Percentiles rank a stretch among this genome's conserved stretches.
Evolutionary conservation across 2,113 vertebrate genomes (phyloP).

Genomic region (Oenanthe oenanthe): DNA sequence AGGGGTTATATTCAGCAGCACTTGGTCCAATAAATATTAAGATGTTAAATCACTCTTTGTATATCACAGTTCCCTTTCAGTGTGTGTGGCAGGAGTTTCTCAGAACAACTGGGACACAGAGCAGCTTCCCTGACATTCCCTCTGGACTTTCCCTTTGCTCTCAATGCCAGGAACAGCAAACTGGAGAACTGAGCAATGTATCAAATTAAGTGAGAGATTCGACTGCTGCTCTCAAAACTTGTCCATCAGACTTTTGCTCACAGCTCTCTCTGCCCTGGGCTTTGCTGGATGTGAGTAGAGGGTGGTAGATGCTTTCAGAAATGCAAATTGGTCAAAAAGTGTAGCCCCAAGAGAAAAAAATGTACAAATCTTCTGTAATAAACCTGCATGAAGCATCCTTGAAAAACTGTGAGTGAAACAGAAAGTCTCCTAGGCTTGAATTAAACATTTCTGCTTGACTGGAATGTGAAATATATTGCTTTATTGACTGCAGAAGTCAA

Average conservation of each 20-base stretch:
- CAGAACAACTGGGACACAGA: neutral
- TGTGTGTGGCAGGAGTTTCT: neutral
- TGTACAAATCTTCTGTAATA: neutral
- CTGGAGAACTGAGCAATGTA: neutral
- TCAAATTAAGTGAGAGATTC: neutral
- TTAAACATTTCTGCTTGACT: neutral
- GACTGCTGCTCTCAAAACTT: neutral
- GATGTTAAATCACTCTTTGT: constrained; percentile 14
- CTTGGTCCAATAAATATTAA: neutral
- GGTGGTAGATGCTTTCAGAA: neutral
- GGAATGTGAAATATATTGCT: neutral
- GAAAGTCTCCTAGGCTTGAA: neutral
- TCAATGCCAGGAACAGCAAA: neutral
- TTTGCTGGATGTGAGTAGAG: neutral
- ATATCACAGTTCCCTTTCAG: neutral
- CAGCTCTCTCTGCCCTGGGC: neutral
- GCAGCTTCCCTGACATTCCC: neutral
- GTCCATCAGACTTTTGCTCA: neutral
- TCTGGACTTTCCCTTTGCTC: neutral
- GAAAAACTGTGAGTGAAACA: neutral
- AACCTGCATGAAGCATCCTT: neutral
- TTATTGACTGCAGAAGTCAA: neutral
- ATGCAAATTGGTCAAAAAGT: neutral
- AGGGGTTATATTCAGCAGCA: neutral
- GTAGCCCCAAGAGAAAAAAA: neutral